Conservation (phyloP, 2,888 invertebrate genomes). For the Meta bourneti region DNA sequence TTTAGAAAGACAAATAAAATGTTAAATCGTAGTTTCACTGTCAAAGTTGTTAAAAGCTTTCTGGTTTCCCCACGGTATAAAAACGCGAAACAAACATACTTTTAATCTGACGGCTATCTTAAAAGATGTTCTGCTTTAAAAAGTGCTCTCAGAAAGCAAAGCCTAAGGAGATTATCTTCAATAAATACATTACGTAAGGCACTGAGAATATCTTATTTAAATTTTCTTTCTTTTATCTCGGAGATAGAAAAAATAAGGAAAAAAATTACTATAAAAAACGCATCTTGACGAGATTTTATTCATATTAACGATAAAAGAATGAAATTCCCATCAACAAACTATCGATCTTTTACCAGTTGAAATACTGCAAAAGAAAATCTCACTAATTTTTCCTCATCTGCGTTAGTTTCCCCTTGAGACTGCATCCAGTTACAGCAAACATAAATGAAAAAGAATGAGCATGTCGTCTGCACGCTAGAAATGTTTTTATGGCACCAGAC, state of each 20-base stretch:
- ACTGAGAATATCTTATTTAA: not conserved
- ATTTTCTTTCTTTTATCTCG: not conserved
- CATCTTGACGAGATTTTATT: not conserved
- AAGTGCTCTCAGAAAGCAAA: not conserved
- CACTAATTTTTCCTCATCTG: too few relatives aligned
- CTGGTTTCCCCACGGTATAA: not conserved
- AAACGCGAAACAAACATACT: not conserved
- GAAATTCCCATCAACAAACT: too few relatives aligned
- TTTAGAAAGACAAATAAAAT: not conserved
- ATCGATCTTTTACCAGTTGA: too few relatives aligned
- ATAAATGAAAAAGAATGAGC: too few relatives aligned
- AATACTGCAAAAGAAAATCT: too few relatives aligned
- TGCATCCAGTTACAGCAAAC: too few relatives aligned
- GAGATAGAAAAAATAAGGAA: not conserved
- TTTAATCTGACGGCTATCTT: not conserved
- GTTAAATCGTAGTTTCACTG: not conserved
- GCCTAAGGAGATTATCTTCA: not conserved
- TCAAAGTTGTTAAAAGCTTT: not conserved
- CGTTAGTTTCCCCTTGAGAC: too few relatives aligned
- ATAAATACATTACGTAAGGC: not conserved
- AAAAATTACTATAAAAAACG: not conserved
- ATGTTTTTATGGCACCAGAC: too few relatives aligned
- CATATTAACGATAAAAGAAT: not conserved
- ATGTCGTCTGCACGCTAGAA: too few relatives aligned
- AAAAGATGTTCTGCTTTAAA: not conserved